These are phyloP conservation scores for Lasiurus borealis DNA, from an alignment of 2,113 vertebrate species.

Conservation along the genomic window DNA sequence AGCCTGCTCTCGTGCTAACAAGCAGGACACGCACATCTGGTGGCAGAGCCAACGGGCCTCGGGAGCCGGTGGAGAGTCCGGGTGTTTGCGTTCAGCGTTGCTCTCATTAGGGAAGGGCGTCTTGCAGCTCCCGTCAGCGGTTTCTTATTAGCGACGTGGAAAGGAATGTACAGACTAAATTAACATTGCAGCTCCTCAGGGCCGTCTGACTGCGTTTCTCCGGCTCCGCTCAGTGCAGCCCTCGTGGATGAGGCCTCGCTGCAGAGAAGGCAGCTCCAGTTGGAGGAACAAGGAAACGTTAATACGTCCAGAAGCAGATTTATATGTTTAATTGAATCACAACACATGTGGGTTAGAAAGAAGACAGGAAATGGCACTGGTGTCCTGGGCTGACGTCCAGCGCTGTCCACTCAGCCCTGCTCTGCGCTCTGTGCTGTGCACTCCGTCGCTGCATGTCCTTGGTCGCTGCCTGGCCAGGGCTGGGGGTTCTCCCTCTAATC, in stretches of 20 bases:
- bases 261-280: slow-evolving; percentile 47
- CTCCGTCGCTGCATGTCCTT: not conserved
- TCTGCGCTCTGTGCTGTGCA: not conserved
- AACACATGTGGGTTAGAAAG: slow-evolving; percentile 65
- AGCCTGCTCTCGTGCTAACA: slow-evolving; percentile 59
- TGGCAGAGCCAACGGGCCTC: slow-evolving; percentile 72
- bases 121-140: slow-evolving; percentile 60
- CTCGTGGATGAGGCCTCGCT: slow-evolving; percentile 70
- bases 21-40: slow-evolving; percentile 76
- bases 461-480: too few species aligned
- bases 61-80: slow-evolving; percentile 62
- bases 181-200: slow-evolving; percentile 65
- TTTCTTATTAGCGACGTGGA: slow-evolving; percentile 81
- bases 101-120: slow-evolving; percentile 77
- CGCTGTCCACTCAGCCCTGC: not conserved
- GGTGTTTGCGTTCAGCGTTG: slow-evolving; percentile 71
- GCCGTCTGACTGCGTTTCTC: slow-evolving; percentile 73
- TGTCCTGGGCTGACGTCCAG: slow-evolving; percentile 48
- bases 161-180: slow-evolving; percentile 78
- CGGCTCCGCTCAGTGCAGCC: slow-evolving; percentile 60
- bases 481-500: not conserved
- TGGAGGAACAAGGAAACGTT: slow-evolving; percentile 62
- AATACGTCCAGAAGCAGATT: slow-evolving; percentile 65
- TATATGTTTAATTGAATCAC: slow-evolving; percentile 75
- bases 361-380: slow-evolving; percentile 52